Evolutionary conservation across 2,113 vertebrate genomes (phyloP), one percentile per base, ranked within the genome.

Genomic region (Lynx canadensis): DNA sequence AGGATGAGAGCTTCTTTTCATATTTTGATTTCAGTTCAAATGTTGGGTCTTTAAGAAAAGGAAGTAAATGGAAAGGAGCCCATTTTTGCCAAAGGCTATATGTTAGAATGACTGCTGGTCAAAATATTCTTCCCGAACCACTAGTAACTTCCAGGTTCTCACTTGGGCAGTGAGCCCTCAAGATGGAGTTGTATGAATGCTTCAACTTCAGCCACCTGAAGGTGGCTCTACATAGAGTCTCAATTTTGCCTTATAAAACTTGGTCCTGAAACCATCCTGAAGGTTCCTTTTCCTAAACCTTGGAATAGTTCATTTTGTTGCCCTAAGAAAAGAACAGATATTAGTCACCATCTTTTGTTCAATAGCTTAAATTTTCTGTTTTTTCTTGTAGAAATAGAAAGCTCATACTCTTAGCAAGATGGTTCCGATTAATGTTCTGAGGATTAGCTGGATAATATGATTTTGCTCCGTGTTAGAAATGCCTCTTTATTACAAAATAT

Each of bases 401-500:
- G 50, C 25, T 81, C 41, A 69, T 65, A 85, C 36, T 85, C 76
- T 50, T 45, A 90, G 41, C 50, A 94, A 92, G 11, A 13, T 91
- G 55, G 29, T 33, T 85, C 18, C 7, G 13, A 27, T 15, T 33
- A 80, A 14, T 60, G 0, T 79, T 96, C n/a, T 66, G 69, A 91
- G 9, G 84, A 97, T 94, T 95, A 97, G 31, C 33, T 63, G 90
- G 78, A 52, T 85, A 94, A 90, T 74, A 74, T 57, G 27, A 94
- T 69, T 94, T 92, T 45, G 63, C 41, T 94, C 33, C 18, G n/a
- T 79, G 27, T 84, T 92, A 73, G 38, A 97, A 96, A 86, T 92
- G 45, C 55, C 9, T 95, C n/a, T 96, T 95, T 89, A 89, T 97
- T 95, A 80, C 16, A 83, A 94, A 95, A 63, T 87, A 89, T 83